Base-by-base conservation (phyloP, 2,797 vertebrate species). In the Morelia viridis region DNA sequence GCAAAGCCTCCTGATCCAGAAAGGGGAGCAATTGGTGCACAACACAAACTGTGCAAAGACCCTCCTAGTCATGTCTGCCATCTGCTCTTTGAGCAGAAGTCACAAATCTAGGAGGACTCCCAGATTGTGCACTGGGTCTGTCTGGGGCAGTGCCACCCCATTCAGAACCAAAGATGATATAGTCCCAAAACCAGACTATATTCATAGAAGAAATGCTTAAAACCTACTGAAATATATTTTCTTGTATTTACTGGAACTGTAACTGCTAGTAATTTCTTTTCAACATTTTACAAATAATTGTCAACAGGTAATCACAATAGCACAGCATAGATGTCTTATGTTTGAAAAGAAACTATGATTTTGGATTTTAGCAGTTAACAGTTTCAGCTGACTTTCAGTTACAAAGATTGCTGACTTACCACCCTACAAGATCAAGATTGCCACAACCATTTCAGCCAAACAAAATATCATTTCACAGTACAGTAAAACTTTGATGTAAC, bases 141-240 rank as follows among this genome's bases (percentile, higher is more conserved):
- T 35, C 35, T 35, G 35, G 35, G 35, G 35, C 35, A 35, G 35
- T 35, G 35, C 35, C 35, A 35, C 35, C 35, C 71, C 93, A 83
- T 57, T 62, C 58, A 24, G 76, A 93, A 50, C 85, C 95, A 94
- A 96, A 95, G 94, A 94, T 26, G 35, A 71, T 84, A 76, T 17
- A 89, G 64, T 90, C 64, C 53, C 94, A 93, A 57, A 95, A 95
- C 50, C 86, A 90, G 96, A 93, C 26, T 53, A 93, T 89, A 65
- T 85, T 94, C 89, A 91, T 91, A 56, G 68, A 76, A 89, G 76
- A 94, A 94, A 95, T 94, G 92, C 65, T 90, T 91, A 28, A 24
- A 93, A 90, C 35, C 93, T 83, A 7, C 76, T 95, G 80, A 58
- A 95, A 93, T 26, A 95, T 90, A 91, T 94, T 10, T 2, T 56